Base-by-base conservation (phyloP, 2,797 vertebrate species). In the Luscinia luscinia region DNA sequence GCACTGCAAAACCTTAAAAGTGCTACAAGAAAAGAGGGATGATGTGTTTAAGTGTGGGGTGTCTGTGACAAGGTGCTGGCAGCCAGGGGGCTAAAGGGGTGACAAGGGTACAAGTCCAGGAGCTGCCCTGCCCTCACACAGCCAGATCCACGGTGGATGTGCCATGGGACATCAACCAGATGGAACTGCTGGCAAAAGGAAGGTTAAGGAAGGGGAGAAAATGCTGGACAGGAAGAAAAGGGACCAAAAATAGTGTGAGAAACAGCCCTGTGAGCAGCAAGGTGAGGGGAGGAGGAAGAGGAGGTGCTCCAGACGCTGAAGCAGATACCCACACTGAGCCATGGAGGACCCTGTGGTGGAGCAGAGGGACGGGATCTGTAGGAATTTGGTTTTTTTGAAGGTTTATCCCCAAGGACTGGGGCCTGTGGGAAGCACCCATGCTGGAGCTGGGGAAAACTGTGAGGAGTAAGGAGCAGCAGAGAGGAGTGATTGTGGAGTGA, bases 371-470 rank as follows among this genome's bases (percentile, higher is more conserved):
- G 9, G 28, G 4, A 34, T 16, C 63, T 69, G 22, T 12, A 59
- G 43, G 55, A 36, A 18, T 4, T 14, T 19, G 8, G 34, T 62
- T 61, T 52, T 32, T 27, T 22, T 36, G 21, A 6, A 68, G 15
- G 4, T 55, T 72, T 72, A 10, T 89, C 40, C 40, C 26, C 16
- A 28, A 51, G 23, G 23, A 24, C 6, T 78, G 7, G 24, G 22
- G 7, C 12, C 36, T 16, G 3, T n/a, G 34, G 9, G 19, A 59
- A 84, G 20, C 6, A 46, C 23, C 9, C n/a, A 24, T 0, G 0
- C 4, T 43, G 36, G 20, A 41, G 6, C 3, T 72, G 30, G 11
- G 14, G 27, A 41, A 62, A 74, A 40, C 16, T 9, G 9, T 34
- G 20, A 57, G 17, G 28, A 63, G 11, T 17, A 38, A 75, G n/a